phyloP scores from a whole-genome alignment of 2,888 invertebrate genomes.

The Elysia crispata region DNA sequence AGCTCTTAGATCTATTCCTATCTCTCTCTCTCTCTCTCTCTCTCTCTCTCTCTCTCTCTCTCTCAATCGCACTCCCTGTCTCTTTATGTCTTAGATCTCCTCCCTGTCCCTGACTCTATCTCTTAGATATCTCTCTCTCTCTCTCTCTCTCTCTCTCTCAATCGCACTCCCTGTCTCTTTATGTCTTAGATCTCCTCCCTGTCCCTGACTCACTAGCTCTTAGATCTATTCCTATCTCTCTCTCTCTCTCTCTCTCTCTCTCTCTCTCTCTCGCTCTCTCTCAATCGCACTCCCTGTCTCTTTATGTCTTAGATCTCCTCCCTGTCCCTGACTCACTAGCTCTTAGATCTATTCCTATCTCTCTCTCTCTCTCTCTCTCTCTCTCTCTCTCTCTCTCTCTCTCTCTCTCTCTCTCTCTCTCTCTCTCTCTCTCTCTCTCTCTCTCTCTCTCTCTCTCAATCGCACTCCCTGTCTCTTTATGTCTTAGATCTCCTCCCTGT shows the following conservation, averaged over 20 bases:
- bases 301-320: background rate
- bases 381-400: conserved; percentile 14
- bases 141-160: too few species aligned
- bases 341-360: background rate
- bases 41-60: too few species aligned
- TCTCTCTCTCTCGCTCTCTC: background rate
- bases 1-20: too few species aligned
- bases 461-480: background rate
- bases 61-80: too few species aligned
- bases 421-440: background rate
- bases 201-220: background rate
- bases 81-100: too few species aligned
- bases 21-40: too few species aligned
- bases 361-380: background rate
- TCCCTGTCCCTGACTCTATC: too few species aligned
- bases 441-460: background rate
- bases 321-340: background rate
- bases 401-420: conserved; percentile 15
- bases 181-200: background rate
- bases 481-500: background rate
- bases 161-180: too few species aligned
- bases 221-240: background rate
- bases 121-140: too few species aligned
- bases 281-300: background rate
- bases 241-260: background rate